Evolutionary conservation across 2,797 vertebrate species (phyloP), one percentile per base, ranked within the genome.

Genomic region (Benthosema pterotum): DNA sequence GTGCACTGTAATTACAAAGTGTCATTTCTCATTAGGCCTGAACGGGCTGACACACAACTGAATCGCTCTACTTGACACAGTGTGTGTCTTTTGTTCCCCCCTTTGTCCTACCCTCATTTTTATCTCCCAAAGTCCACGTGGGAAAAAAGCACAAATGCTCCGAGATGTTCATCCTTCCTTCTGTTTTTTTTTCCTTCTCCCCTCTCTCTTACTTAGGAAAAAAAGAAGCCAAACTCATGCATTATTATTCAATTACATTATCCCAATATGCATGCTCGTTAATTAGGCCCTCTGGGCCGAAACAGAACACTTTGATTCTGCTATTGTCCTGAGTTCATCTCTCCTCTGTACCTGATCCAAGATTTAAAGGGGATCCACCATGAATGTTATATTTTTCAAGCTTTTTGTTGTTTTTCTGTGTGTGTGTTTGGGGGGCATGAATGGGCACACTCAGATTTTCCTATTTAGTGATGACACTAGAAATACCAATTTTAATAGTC

Each of bases 1-100:
- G 83, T 80, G 73, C 80, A 71, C 80, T 83, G 83, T 89, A 91
- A 90, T 91, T 90, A 87, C 80, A 77, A 82, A 88, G 81, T 88
- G 87, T 89, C 87, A 83, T 86, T 88, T 87, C 84, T 88, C 80
- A 88, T 89, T 90, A 89, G 80, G 67, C 60, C 56, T 63, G n/a
- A 77, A 80, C 76, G 58, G 58, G 72, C 77, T 66, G 77, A 86
- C 74, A 83, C 72, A 77, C 62, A 85, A 84, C 81, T 75, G 73
- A 75, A 82, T 75, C 71, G 63, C 72, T 74, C 67, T 42, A 42
- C 72, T 69, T 80, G 57, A 76, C 68, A 77, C 57, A 63, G 28
- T 5, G 50, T 52, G 14, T 15, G 22, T 25, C 0, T 17, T 57
- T 77, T 75, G 67, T 43, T 13, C 48, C 75, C 5, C 63, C 52